These are phyloP conservation scores for Lagria hirta DNA, from an alignment of 2,888 invertebrate species.

Conservation along the genomic window DNA sequence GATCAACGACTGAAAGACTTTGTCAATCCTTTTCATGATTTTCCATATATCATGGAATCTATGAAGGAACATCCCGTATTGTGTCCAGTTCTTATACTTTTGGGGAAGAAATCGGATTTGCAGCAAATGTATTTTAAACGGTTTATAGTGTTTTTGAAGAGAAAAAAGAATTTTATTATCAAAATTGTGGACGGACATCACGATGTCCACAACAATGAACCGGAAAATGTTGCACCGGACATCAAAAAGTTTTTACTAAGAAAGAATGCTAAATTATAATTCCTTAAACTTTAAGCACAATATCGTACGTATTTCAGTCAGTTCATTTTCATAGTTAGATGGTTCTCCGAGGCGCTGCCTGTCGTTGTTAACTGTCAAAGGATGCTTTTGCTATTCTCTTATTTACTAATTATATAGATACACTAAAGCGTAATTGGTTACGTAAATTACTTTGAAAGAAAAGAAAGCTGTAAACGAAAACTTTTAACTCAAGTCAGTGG, in stretches of 20 bases:
- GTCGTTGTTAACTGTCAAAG: too few relatives aligned
- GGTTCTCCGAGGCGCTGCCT: too few relatives aligned
- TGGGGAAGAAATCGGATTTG: conserved; percentile 32
- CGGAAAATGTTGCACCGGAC: conserved; percentile 55
- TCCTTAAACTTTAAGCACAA: too few relatives aligned
- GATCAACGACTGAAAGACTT: conserved; percentile 58
- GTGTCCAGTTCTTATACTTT: conserved; percentile 51
- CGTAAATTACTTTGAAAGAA: too few relatives aligned
- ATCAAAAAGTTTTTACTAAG: conserved; percentile 41
- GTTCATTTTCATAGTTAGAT: too few relatives aligned
- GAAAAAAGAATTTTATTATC: conserved; percentile 39
- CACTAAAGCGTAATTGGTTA: too few relatives aligned
- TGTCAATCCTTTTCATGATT: conserved; percentile 47
- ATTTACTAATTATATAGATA: too few relatives aligned
- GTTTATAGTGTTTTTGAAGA: conserved; percentile 36
- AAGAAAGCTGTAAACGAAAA: too few relatives aligned
- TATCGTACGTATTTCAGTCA: too few relatives aligned
- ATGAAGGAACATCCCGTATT: conserved; percentile 43
- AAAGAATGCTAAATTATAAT: conserved; percentile 40
- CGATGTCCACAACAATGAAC: conserved; percentile 63
- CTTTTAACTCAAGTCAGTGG: too few relatives aligned
- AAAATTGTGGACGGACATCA: conserved; percentile 59
- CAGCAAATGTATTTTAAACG: conserved; percentile 34
- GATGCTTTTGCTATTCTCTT: too few relatives aligned
- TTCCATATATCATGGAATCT: conserved; percentile 43